phyloP scores from a whole-genome alignment of 2,113 vertebrate genomes.

The Elachura formosa region DNA sequence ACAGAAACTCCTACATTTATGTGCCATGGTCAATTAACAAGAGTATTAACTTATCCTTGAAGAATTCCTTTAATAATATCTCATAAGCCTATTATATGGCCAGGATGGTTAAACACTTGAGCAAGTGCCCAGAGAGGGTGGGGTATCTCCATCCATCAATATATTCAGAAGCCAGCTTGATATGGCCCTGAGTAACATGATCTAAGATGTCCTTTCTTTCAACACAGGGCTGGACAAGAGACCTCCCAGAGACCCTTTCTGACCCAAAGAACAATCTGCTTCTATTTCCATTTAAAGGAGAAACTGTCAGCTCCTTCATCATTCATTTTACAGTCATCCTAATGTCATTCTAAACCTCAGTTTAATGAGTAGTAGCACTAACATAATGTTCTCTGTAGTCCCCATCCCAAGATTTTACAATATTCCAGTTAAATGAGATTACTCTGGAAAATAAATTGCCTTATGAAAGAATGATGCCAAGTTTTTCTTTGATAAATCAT shows the following conservation, averaged over 20 bases:
- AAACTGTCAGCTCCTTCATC: background rate
- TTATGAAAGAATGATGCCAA: background rate
- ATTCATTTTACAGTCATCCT: background rate
- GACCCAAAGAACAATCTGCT: background rate
- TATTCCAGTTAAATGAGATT: background rate
- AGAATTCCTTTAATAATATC: background rate
- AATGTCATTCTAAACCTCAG: background rate
- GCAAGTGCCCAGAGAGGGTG: background rate
- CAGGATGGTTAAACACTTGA: background rate
- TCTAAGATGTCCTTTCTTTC: background rate
- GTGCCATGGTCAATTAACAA: background rate
- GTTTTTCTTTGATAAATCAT: background rate
- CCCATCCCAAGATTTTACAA: background rate
- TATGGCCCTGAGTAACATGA: background rate
- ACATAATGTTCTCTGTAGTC: background rate
- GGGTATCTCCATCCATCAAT: background rate
- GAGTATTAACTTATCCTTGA: background rate
- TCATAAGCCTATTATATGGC: background rate
- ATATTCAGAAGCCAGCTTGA: background rate
- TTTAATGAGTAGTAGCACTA: background rate
- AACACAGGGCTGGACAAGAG: background rate
- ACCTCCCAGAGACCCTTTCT: background rate
- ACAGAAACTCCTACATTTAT: background rate
- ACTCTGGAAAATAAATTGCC: background rate
- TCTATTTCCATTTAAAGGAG: background rate